Conservation (phyloP, 2,797 vertebrate species). For the Pangasius sanitwongsei region DNA sequence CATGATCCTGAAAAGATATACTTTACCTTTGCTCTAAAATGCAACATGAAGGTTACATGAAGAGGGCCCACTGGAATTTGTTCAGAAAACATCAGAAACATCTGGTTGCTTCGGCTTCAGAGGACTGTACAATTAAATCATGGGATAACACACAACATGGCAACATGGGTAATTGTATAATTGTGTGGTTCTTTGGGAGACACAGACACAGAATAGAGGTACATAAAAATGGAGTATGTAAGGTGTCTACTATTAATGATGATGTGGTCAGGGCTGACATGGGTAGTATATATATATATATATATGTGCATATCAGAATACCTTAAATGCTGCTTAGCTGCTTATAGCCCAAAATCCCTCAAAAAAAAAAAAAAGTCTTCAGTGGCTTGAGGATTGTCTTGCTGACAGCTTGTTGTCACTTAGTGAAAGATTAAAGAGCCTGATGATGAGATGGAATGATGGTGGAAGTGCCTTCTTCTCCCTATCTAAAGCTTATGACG, state of each 20-base stretch:
- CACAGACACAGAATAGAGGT: neutral
- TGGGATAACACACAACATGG: conserved; percentile 44
- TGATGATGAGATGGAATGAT: conserved; percentile 48
- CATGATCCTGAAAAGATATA: conserved; percentile 67
- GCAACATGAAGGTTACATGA: conserved; percentile 70
- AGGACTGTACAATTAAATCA: conserved; percentile 67
- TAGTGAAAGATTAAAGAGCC: conserved; percentile 44
- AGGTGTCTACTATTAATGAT: neutral
- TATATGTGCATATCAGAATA: neutral
- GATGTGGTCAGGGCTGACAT: neutral
- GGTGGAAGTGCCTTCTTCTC: conserved; percentile 45
- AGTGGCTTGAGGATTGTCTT: conserved; percentile 32
- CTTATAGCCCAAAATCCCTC: neutral
- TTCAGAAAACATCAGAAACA: conserved; percentile 69
- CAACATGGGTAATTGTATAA: conserved; percentile 31
- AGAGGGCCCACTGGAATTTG: conserved; percentile 59
- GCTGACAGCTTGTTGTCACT: conserved; percentile 26
- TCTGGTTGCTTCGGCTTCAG: conserved; percentile 66
- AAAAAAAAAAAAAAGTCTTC: conserved; percentile 1
- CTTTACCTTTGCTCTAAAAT: conserved; percentile 64
- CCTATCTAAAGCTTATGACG: conserved; percentile 67
- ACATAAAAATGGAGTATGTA: neutral
- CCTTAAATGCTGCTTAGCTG: neutral
- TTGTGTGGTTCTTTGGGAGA: conserved; percentile 32
- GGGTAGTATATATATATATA: neutral